Evolutionary conservation across 2,113 vertebrate species (phyloP).

Genomic region (Pomatorhinus ruficollis): DNA sequence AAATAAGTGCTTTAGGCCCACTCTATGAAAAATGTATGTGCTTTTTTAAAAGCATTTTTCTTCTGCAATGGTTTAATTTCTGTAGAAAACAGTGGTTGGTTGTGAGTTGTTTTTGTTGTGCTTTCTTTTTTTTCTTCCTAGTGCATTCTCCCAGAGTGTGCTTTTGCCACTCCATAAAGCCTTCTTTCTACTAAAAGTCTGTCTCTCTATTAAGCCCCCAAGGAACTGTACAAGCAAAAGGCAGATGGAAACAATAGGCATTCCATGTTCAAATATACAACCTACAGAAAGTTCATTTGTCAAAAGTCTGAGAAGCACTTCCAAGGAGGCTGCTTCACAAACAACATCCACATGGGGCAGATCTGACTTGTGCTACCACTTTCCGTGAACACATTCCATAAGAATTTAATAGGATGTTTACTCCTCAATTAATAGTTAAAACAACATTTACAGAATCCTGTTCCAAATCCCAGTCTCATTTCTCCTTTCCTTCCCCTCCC

Average conservation of each 20-base stretch:
- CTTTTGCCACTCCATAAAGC: constrained; percentile 49
- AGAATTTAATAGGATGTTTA: constrained; percentile 43
- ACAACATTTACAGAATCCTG: not conserved
- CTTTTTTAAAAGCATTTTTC: constrained; percentile 34
- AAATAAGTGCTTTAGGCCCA: constrained; percentile 64
- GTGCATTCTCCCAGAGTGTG: constrained; percentile 5
- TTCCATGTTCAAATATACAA: constrained; percentile 30
- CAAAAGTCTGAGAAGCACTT: constrained; percentile 48
- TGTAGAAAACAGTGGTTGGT: not conserved
- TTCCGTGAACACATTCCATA: constrained; percentile 16
- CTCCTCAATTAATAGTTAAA: constrained; percentile 53
- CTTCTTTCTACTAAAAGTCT: constrained; percentile 44
- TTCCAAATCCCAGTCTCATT: constrained; percentile 17
- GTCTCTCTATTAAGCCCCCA: constrained; percentile 23
- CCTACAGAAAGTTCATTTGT: constrained; percentile 63
- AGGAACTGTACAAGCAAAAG: constrained; percentile 56
- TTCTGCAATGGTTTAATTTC: constrained; percentile 8
- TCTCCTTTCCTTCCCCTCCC: not conserved
- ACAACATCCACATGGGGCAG: not conserved
- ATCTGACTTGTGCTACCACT: not conserved
- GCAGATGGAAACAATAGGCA: constrained; percentile 62
- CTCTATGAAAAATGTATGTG: constrained; percentile 67
- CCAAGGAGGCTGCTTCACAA: constrained; percentile 53
- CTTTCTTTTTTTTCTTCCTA: not conserved
- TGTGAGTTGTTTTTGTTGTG: not conserved